These are phyloP conservation scores for Bellardia pandia DNA, from an alignment of 2,888 invertebrate genomes.

Conservation along the genomic window DNA sequence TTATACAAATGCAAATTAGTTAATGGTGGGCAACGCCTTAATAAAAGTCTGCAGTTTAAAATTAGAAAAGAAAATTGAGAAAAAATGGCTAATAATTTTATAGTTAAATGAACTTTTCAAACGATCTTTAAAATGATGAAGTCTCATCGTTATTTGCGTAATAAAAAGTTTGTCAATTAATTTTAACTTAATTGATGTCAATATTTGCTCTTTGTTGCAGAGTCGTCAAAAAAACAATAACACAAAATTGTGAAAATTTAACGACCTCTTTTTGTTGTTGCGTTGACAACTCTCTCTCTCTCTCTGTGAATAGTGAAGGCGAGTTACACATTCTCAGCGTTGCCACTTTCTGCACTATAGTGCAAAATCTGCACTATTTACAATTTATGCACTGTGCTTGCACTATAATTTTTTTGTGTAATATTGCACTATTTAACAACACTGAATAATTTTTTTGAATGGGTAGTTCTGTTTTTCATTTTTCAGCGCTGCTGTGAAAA, in stretches of 20 bases:
- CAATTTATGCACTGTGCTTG: too few species aligned
- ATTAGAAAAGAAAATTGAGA: not conserved
- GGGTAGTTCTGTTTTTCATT: too few species aligned
- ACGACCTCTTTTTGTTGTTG: constrained; percentile 59
- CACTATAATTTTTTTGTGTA: too few species aligned
- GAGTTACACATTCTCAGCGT: constrained; percentile 30
- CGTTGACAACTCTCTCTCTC: constrained; percentile 48
- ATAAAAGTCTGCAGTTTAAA: not conserved
- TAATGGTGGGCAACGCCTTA: constrained; percentile 51
- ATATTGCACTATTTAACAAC: too few species aligned
- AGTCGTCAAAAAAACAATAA: not conserved
- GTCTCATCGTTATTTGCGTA: not conserved
- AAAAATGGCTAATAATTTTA: constrained; percentile 42
- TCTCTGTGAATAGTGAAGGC: not conserved
- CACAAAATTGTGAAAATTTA: constrained; percentile 40
- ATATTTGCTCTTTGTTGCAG: constrained; percentile 53
- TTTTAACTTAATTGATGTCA: constrained; percentile 61
- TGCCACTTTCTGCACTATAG: too few species aligned
- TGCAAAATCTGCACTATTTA: too few species aligned
- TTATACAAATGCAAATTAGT: constrained; percentile 55
- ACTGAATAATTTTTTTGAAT: too few species aligned
- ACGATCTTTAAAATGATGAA: constrained; percentile 10
- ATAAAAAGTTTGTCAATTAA: constrained; percentile 7
- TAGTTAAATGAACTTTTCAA: not conserved
- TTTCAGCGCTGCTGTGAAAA: too few species aligned